Base-by-base conservation (phyloP, 2,888 invertebrate genomes). In the Acleris literana region DNA sequence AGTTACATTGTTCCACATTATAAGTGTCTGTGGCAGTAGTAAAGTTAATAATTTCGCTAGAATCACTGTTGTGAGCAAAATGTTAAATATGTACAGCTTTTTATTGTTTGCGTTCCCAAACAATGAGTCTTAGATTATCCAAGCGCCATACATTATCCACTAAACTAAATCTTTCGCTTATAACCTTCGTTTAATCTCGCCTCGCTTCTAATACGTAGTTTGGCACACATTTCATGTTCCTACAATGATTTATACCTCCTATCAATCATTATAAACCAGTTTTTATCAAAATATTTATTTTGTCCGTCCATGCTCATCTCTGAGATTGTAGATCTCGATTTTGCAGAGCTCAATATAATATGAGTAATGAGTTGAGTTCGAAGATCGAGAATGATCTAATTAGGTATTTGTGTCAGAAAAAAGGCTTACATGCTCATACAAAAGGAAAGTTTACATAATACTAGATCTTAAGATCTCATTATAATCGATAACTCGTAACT, bases 241-340 rank as follows among this genome's bases (percentile, higher is more conserved):
- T 74, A 71, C 75, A 75, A 56, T 61, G 65, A 82, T 83, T 82
- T 82, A 82, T 65, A 58, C 51, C 67, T 68, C 54, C 44, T 69
- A 80, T 80, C 76, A 74, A 76, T 78, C 77, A 74, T 52, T 69
- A 63, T 70, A 74, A 57, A 49, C 74, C 66, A 70, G 71, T 76
- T 74, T 71, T 63, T 74, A 80, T 71, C 74, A 79, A 76, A 80
- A 78, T 72, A 74, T 74, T 75, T 70, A 62, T 69, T 62, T 63
- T 63, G 18, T 48, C 20, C 39, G 20, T 43, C 55, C 39, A 22
- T 20, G 33, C 39, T 39, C 43, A 59, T 64, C 49, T 44, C 22
- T 43, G 11, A 57, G 16, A 54, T 22, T 48, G 25, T 39, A 59
- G 48, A 33, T 49, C 39, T 59, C 44, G 25, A 59, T 39, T 54